Percentiles rank a stretch among this genome's conserved stretches.
These are phyloP conservation scores for Calliphora vicina DNA, from an alignment of 1,140 invertebrate genomes.

Conservation along the genomic window DNA sequence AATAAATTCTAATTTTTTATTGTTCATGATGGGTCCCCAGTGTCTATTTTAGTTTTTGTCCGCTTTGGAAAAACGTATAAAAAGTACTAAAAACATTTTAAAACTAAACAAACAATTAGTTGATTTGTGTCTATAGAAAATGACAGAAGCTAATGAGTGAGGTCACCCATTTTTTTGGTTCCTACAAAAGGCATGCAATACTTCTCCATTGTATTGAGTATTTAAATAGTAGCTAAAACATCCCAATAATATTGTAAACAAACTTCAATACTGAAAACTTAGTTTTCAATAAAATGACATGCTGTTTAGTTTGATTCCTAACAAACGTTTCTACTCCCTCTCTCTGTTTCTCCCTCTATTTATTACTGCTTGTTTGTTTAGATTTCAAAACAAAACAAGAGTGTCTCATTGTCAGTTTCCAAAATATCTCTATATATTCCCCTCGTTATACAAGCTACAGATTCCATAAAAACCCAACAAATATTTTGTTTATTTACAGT, in stretches of 20 bases:
- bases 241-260: too few species aligned
- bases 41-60: not conserved
- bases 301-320: not conserved
- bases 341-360: not conserved
- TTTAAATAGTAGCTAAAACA: too few species aligned
- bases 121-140: constrained; percentile 17
- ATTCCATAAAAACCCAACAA: not conserved
- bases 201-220: not conserved
- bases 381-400: not conserved
- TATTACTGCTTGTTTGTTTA: not conserved
- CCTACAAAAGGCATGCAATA: not conserved
- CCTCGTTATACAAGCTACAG: too few species aligned
- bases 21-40: not conserved
- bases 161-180: not conserved
- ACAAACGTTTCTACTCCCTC: not conserved
- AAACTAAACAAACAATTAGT: constrained; percentile 30
- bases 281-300: not conserved
- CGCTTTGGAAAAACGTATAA: not conserved
- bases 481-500: not conserved
- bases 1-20: not conserved
- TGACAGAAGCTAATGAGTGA: constrained; percentile 35
- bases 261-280: not conserved
- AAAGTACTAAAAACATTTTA: constrained; percentile 19
- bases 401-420: not conserved
- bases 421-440: not conserved